Evolutionary conservation across 2,888 invertebrate species (phyloP), one percentile per base, ranked within the genome.

Genomic region (Phalera bucephala): DNA sequence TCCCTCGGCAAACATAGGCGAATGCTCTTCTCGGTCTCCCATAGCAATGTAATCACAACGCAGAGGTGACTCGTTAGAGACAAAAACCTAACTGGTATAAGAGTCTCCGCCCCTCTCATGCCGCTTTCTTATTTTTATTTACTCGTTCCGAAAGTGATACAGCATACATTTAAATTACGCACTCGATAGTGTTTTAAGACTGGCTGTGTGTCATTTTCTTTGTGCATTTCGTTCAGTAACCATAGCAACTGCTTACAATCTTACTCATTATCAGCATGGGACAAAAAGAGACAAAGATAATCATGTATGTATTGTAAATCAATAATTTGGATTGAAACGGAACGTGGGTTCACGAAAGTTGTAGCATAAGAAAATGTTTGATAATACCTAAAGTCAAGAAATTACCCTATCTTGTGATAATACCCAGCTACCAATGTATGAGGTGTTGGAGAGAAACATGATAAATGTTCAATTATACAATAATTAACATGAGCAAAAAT

Each of bases 81-180:
- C 49, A 95, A 79, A 80, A 95, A 95, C 54, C 94, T 90, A 36
- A 93, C 92, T 48, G 95, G 94, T 51, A 93, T 91, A 39, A 93
- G 65, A 27, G 66, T 90, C 72, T 70, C 78, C 23, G 80, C 80
- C 45, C 82, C 82, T 82, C 82, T 80, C 89, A 89, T 89, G 45
- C 78, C 85, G 70, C 44, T 56, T 46, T 52, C 55, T 40, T 40
- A 36, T 25, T 3, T 22, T n/a, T 22, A 22, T 6, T 22, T 22
- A 6, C n/a, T 22, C 3, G 2, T 22, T 17, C 31, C 30, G n/a
- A 33, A 40, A 37, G 9, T 9, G 31, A 12, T 21, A 3, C 4
- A n/a, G 6, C 21, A 2, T 6, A 11, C 25, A 36, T 33, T 49
- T 9, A 17, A 17, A 17, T 17, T 3, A 22, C 2, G n/a, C 22